These are phyloP conservation scores for Dysidea cf. avara DNA, from an alignment of 37 sponge, comb jelly and placozoan genomes.

Conservation along the genomic window DNA sequence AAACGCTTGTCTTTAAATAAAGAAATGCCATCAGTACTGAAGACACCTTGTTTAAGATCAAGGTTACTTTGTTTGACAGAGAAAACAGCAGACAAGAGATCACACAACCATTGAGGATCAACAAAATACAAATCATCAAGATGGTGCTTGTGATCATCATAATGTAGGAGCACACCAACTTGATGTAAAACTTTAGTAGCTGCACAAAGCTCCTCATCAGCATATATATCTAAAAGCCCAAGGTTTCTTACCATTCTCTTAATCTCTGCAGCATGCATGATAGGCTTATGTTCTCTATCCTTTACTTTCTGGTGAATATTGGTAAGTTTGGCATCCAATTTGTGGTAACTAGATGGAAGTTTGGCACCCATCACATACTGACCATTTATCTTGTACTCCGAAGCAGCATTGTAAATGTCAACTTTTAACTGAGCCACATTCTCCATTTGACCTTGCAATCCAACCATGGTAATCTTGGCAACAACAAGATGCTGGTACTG, in stretches of 20 bases:
- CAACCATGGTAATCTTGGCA: too few relatives aligned
- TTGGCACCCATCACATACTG: too few relatives aligned
- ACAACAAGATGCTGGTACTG: too few relatives aligned
- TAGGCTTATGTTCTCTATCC: too few relatives aligned
- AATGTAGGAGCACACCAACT: slow-evolving; percentile 64
- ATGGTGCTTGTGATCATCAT: too few relatives aligned
- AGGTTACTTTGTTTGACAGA: slow-evolving; percentile 74
- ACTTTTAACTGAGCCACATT: too few relatives aligned
- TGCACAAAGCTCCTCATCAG: slow-evolving; percentile 56
- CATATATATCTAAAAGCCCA: slow-evolving; percentile 37
- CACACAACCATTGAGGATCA: too few relatives aligned
- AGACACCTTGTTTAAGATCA: slow-evolving; percentile 54
- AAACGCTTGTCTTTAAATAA: slow-evolving; percentile 50
- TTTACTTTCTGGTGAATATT: slow-evolving; percentile 26
- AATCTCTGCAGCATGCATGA: slow-evolving; percentile 55
- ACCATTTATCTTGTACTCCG: too few relatives aligned
- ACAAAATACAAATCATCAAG: too few relatives aligned
- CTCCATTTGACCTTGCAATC: too few relatives aligned
- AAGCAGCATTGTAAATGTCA: too few relatives aligned
- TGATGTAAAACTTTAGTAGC: slow-evolving; percentile 64
- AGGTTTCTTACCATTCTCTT: slow-evolving; percentile 41
- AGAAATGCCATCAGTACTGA: slow-evolving; percentile 27
- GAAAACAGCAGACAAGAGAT: slow-evolving; percentile 77
- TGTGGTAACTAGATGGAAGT: too few relatives aligned
- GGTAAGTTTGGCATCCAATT: slow-evolving; percentile 35